Conservation (phyloP, 2,797 vertebrate genomes). For the Tapera naevia region DNA sequence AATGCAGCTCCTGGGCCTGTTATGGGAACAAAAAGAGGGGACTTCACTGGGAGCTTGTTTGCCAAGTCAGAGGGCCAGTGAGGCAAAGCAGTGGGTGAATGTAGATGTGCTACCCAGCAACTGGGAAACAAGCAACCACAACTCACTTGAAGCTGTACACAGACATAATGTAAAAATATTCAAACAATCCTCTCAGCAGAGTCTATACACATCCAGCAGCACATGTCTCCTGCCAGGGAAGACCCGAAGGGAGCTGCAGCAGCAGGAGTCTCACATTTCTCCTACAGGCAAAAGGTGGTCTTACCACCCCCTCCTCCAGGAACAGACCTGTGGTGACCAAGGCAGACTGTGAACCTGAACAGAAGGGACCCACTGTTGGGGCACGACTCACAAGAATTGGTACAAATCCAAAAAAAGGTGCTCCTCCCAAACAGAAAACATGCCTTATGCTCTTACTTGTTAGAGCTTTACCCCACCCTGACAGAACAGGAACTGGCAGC, state of each 20-base stretch:
- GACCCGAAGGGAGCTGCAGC: neutral
- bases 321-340: neutral
- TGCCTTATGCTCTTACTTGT: neutral
- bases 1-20: neutral
- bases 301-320: neutral
- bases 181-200: neutral
- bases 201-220: neutral
- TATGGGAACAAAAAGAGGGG: neutral
- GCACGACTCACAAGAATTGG: neutral
- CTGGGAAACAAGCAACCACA: neutral
- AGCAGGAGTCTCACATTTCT: neutral
- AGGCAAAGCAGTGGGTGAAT: neutral
- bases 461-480: neutral
- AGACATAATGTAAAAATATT: neutral
- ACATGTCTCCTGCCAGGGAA: neutral
- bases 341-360: neutral
- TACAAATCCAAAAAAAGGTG: neutral
- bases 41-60: neutral
- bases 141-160: neutral
- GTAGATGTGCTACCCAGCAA: neutral
- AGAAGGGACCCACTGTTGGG: rapidly evolving
- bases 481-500: neutral
- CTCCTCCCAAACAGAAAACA: neutral
- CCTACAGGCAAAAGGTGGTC: neutral
- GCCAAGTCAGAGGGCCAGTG: neutral